Conservation (phyloP, 2,888 invertebrate species). For the Lepas anatifera region DNA sequence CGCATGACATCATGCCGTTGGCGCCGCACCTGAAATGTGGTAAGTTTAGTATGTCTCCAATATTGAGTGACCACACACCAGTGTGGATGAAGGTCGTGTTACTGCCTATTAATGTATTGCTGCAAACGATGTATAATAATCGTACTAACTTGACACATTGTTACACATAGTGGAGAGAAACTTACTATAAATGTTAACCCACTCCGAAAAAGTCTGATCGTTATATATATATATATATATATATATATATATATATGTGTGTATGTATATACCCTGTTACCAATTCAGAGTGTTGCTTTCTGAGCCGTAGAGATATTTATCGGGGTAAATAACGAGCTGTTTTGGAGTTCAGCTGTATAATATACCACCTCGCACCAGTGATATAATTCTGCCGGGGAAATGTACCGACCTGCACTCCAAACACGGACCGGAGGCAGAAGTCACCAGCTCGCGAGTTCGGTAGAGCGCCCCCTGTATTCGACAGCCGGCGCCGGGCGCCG, state of each 20-base stretch:
- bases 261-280: too few species aligned
- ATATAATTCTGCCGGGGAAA: too few species aligned
- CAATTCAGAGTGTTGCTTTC: too few species aligned
- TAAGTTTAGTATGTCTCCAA: background rate
- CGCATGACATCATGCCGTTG: constrained; percentile 87
- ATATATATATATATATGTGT: too few species aligned
- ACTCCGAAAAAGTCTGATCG: background rate
- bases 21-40: constrained; percentile 62
- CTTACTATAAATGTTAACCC: background rate
- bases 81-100: background rate
- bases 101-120: background rate
- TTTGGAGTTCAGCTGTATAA: too few species aligned
- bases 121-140: background rate
- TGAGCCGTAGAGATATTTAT: too few species aligned
- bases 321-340: too few species aligned
- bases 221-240: too few species aligned
- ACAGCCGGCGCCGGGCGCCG: constrained; percentile 45
- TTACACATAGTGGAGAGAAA: background rate
- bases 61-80: background rate
- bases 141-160: background rate
- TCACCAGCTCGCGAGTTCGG: constrained; percentile 70
- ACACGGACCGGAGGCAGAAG: constrained; percentile 80
- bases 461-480: constrained; percentile 74
- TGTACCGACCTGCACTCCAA: constrained; percentile 48
- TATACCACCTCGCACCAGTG: too few species aligned